Evolutionary conservation across 2,888 invertebrate genomes (phyloP), one percentile per base, ranked within the genome.

Genomic region (Chrysolina haemoptera): DNA sequence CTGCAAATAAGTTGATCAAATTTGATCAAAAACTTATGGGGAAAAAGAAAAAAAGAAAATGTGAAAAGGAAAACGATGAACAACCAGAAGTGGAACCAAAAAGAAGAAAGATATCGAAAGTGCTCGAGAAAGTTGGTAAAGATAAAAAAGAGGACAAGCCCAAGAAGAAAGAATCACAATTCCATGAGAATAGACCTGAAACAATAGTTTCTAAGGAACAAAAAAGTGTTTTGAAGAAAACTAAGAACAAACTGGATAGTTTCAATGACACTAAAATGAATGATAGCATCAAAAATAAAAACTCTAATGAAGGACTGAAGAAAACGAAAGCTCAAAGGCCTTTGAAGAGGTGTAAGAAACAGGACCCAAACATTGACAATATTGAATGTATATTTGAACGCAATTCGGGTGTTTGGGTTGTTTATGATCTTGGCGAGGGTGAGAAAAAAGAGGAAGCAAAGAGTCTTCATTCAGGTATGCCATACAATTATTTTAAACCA

Each of bases 321-420:
- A 35, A 59, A 59, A 27, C 14, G 8, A 59, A 59, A 43, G 43
- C 43, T 50, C n/a, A 18, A 35, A 59, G 59, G 20, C 12, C 55
- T 20, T 22, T 22, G 6, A 74, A 76, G 55, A 75, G 70, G 46
- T 14, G 16, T 69, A 70, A 78, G 20, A 68, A 69, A 55, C 62
- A 46, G 14, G 46, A 73, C 59, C 59, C 14, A 10, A 76, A 68
- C 22, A 1, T 62, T 9, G 73, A 81, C 48, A 77, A 80, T 70
- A 78, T 82, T 16, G 84, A 86, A 71, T 81, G 81, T 65, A 68
- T 82, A 9, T 86, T 87, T 68, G 78, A 81, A 71, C 78, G 86
- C 41, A 87, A 87, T 79, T 87, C 87, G 0, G 88, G 88, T 0
- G 81, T 81, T 1, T 88, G 88, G 88, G 71, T 77, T 5, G 79